Conservation (phyloP, 2,888 invertebrate species). For the Electrophaes corylata region DNA sequence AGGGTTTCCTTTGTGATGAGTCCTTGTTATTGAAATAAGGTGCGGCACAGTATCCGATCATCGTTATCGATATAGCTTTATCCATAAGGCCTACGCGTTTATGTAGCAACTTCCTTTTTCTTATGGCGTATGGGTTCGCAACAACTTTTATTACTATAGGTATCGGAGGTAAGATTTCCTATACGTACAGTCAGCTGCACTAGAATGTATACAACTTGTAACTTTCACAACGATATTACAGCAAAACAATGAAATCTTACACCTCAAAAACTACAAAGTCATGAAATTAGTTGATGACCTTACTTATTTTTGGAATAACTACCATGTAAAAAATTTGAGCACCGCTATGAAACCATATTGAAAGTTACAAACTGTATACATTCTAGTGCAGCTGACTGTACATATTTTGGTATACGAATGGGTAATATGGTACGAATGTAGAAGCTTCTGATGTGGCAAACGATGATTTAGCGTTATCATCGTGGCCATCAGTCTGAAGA, state of each 20-base stretch:
- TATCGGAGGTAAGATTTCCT: constrained; percentile 28
- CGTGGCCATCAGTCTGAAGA: too few relatives aligned
- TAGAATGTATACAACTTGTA: too few relatives aligned
- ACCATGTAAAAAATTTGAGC: too few relatives aligned
- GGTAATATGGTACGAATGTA: neutral
- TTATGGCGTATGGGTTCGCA: constrained; percentile 49
- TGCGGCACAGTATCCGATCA: constrained; percentile 60
- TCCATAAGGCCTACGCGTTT: constrained; percentile 60
- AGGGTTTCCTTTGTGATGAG: constrained; percentile 60
- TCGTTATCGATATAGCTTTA: constrained; percentile 65
- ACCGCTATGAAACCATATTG: too few relatives aligned
- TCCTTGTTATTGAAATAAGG: constrained; percentile 77
- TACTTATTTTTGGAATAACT: too few relatives aligned
- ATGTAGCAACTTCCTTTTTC: constrained; percentile 56
- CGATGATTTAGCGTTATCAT: too few relatives aligned
- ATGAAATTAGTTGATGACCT: too few relatives aligned
- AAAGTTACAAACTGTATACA: too few relatives aligned
- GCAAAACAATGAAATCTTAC: too few relatives aligned
- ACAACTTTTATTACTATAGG: constrained; percentile 39
- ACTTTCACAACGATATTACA: too few relatives aligned
- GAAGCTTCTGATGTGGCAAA: neutral
- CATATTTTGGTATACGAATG: neutral
- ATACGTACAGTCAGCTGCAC: too few relatives aligned
- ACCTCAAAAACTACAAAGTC: too few relatives aligned
- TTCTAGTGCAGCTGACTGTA: neutral